Evolutionary conservation across 2,113 vertebrate genomes (phyloP).

Genomic region (Odontesthes bonariensis): DNA sequence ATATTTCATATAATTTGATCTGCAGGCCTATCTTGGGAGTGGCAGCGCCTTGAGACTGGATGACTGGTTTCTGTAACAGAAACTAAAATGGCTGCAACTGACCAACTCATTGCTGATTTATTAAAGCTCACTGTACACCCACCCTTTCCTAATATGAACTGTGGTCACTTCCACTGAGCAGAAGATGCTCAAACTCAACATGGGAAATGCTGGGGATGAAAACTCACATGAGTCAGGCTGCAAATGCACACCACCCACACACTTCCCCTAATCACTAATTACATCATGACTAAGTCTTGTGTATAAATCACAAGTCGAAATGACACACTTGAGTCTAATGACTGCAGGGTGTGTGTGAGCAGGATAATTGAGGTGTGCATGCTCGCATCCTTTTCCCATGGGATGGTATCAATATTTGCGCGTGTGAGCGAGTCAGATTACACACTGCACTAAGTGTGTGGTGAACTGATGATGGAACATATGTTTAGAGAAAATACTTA

Average conservation of each 20-base stretch:
- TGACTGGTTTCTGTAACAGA: background rate
- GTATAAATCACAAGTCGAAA: slow-evolving; percentile 70
- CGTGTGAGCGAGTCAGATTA: slow-evolving; percentile 45
- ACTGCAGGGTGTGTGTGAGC: slow-evolving; percentile 71
- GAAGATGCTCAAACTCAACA: slow-evolving; percentile 37
- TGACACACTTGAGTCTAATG: slow-evolving; percentile 68
- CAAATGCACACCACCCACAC: slow-evolving; percentile 69
- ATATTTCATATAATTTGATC: background rate
- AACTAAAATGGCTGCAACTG: background rate
- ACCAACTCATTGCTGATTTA: slow-evolving; percentile 13
- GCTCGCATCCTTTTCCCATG: slow-evolving; percentile 68
- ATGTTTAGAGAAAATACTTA: slow-evolving; percentile 44
- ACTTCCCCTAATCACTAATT: slow-evolving; percentile 76
- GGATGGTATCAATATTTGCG: slow-evolving; percentile 49
- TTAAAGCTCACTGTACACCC: background rate
- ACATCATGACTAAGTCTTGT: slow-evolving; percentile 67
- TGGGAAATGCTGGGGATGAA: slow-evolving; percentile 57
- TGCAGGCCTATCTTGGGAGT: background rate
- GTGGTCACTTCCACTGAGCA: slow-evolving; percentile 10
- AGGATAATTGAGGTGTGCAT: slow-evolving; percentile 65
- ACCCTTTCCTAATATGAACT: slow-evolving; percentile 23
- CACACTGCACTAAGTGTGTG: slow-evolving; percentile 47
- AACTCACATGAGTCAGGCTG: slow-evolving; percentile 63
- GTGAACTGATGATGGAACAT: slow-evolving; percentile 59
- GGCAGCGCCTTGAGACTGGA: background rate